These are phyloP conservation scores for Telmatherina bonti DNA, from an alignment of 2,797 vertebrate species.

Conservation along the genomic window DNA sequence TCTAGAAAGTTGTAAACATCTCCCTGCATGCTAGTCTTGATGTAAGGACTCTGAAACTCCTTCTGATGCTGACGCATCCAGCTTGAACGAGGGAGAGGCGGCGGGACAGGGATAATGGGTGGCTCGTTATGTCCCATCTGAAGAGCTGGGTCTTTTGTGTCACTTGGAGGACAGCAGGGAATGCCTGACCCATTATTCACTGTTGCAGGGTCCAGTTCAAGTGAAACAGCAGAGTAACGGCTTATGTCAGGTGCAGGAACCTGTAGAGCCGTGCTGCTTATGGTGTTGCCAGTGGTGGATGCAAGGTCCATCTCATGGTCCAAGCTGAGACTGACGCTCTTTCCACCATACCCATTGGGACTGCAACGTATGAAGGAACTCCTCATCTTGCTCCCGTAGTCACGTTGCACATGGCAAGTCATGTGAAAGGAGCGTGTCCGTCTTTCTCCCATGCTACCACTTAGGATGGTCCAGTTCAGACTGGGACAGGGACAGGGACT, in stretches of 20 bases:
- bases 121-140: slow-evolving; percentile 66
- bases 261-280: slow-evolving; percentile 45
- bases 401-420: slow-evolving; percentile 69
- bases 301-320: slow-evolving; percentile 61
- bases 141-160: slow-evolving; percentile 73
- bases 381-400: slow-evolving; percentile 68
- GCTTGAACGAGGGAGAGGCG: slow-evolving; percentile 71
- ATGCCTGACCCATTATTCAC: slow-evolving; percentile 85
- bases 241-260: slow-evolving; percentile 55
- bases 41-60: slow-evolving; percentile 83
- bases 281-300: slow-evolving; percentile 28
- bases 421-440: slow-evolving; percentile 72
- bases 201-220: slow-evolving; percentile 76
- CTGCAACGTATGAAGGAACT: slow-evolving; percentile 63
- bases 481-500: slow-evolving; percentile 1
- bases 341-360: slow-evolving; percentile 74
- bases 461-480: slow-evolving; percentile 5
- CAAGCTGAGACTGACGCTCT: slow-evolving; percentile 54
- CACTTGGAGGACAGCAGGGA: slow-evolving; percentile 57
- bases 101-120: slow-evolving; percentile 55
- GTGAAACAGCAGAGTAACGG: slow-evolving; percentile 85
- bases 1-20: slow-evolving; percentile 95
- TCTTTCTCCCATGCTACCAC: slow-evolving; percentile 73
- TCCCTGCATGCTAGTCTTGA: slow-evolving; percentile 91
- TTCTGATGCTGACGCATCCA: slow-evolving; percentile 73